phyloP scores from a whole-genome alignment of 2,113 vertebrate genomes.

The Pluvialis apricaria region DNA sequence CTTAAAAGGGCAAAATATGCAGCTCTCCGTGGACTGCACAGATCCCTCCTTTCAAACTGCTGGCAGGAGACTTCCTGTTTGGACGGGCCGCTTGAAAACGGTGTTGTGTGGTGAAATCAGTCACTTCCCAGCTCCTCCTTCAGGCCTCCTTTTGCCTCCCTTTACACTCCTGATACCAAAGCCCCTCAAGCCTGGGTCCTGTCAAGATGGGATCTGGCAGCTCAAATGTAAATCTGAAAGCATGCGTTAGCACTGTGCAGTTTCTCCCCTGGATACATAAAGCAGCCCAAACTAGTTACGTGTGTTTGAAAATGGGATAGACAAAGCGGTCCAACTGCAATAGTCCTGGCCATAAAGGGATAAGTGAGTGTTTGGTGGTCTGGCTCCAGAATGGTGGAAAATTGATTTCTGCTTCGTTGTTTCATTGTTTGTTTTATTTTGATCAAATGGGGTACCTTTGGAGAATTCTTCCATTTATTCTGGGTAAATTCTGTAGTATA shows the following conservation, averaged over 20 bases:
- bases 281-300: background rate
- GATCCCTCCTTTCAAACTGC: conserved; percentile 55
- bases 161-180: background rate
- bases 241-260: background rate
- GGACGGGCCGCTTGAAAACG: background rate
- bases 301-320: background rate
- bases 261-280: background rate
- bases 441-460: background rate
- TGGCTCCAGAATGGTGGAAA: background rate
- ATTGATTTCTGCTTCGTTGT: background rate
- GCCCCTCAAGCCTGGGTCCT: background rate
- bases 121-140: background rate
- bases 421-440: background rate
- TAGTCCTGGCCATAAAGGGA: background rate
- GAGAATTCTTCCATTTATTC: background rate
- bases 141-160: background rate
- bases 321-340: background rate
- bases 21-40: background rate
- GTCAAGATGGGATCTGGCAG: background rate
- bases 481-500: background rate
- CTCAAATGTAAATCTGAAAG: background rate
- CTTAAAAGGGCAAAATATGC: conserved; percentile 70
- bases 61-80: conserved; percentile 61
- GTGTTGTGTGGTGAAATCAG: conserved; percentile 37
- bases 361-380: background rate